Conservation (phyloP, 2,888 invertebrate genomes). For the Drosophila mettleri region DNA sequence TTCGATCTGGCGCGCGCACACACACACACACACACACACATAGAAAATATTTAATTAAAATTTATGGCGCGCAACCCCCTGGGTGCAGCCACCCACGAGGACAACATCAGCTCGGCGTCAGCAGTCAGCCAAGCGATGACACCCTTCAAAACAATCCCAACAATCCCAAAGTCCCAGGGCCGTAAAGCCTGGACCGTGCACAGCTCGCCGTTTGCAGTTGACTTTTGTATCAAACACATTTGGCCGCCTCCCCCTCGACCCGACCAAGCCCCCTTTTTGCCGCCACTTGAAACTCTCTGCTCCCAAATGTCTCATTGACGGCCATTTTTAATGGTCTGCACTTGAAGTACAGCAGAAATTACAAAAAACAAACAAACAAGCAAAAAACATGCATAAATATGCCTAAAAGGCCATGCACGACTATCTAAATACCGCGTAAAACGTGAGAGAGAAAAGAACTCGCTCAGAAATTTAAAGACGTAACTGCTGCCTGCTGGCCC, state of each 20-base stretch:
- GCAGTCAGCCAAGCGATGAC: constrained; percentile 63
- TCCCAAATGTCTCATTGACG: constrained; percentile 76
- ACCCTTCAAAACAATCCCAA: constrained; percentile 59
- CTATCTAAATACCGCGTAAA: constrained; percentile 12
- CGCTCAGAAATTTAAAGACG: too few species aligned
- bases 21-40: too few species aligned
- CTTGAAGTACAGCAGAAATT: constrained; percentile 55
- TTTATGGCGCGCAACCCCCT: constrained; percentile 73
- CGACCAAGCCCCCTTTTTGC: background rate
- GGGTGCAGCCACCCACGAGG: constrained; percentile 48
- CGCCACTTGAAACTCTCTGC: constrained; percentile 56
- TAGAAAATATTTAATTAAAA: constrained; percentile 80
- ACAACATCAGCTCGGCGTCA: constrained; percentile 20
- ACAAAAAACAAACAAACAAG: constrained; percentile 36
- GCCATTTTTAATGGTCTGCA: constrained; percentile 74
- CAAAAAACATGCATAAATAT: constrained; percentile 35
- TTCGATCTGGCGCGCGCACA: constrained; percentile 50
- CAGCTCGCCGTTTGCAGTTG: constrained; percentile 17
- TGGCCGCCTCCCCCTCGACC: too few species aligned
- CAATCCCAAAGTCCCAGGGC: background rate
- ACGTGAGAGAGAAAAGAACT: too few species aligned
- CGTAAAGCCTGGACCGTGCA: constrained; percentile 1
- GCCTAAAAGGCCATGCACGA: background rate
- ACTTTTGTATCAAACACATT: constrained; percentile 37
- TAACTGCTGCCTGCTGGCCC: background rate